Evolutionary conservation across 2,797 vertebrate genomes (phyloP).

Genomic region (Vespertilio murinus): DNA sequence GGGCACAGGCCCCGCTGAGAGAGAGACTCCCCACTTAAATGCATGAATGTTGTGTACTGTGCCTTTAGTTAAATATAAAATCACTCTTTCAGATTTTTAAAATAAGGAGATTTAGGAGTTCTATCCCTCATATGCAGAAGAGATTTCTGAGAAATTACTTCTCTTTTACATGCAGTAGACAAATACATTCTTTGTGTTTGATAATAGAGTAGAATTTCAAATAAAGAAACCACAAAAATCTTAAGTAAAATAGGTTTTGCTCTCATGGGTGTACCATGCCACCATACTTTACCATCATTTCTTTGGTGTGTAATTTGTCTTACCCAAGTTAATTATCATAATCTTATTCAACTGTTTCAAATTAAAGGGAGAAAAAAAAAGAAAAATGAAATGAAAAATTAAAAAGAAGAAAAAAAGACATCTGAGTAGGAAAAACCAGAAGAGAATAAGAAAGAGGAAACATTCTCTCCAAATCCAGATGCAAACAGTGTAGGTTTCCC

Average conservation of each 20-base stretch:
- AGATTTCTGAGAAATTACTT: constrained; percentile 2
- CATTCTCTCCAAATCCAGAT: background rate
- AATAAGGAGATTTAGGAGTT: background rate
- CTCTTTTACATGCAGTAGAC: constrained; percentile 1
- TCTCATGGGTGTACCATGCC: background rate
- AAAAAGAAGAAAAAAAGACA: constrained; percentile 2
- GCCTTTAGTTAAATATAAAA: background rate
- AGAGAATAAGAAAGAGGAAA: background rate
- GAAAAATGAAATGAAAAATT: constrained; percentile 26
- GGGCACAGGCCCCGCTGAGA: too few relatives aligned
- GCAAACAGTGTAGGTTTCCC: background rate
- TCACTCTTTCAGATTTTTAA: background rate
- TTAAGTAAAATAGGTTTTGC: constrained; percentile 28
- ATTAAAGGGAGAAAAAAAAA: background rate
- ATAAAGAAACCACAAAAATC: background rate
- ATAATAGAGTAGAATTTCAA: constrained; percentile 47
- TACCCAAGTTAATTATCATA: constrained; percentile 47
- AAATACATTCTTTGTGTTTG: constrained; percentile 32
- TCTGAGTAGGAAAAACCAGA: background rate
- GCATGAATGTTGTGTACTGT: too few relatives aligned
- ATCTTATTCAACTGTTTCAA: constrained; percentile 45
- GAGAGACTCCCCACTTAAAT: too few relatives aligned
- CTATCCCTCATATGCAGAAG: background rate
- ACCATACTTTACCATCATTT: constrained; percentile 31
- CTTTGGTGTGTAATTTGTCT: constrained; percentile 51